Conservation (phyloP, 2,888 invertebrate genomes). For the Rhabditoides inermis region DNA sequence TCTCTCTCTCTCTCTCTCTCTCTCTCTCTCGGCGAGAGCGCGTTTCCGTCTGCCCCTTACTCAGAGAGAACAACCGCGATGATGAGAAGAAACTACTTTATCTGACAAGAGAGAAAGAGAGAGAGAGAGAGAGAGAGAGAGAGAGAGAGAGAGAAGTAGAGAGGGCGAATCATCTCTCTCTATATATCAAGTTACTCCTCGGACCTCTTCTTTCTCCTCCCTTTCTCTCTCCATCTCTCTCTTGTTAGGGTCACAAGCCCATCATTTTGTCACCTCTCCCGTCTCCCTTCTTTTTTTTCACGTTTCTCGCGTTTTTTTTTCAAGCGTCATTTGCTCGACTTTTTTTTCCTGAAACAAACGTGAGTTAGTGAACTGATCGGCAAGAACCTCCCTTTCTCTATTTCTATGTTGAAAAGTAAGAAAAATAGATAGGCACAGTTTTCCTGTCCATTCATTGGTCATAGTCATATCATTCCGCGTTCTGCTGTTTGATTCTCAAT, state of each 20-base stretch:
- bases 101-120: constrained; percentile 2
- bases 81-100: constrained; percentile 1
- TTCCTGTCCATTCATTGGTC: too few species aligned
- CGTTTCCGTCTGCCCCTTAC: constrained; percentile 3
- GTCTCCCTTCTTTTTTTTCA: neutral
- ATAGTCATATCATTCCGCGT: too few species aligned
- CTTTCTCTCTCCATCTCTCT: neutral
- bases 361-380: neutral
- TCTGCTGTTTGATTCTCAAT: too few species aligned
- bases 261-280: too few species aligned
- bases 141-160: constrained; percentile 5
- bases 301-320: neutral
- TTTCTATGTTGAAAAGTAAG: too few species aligned
- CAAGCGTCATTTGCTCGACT: neutral
- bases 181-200: neutral
- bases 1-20: neutral
- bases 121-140: constrained; percentile 4
- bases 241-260: neutral
- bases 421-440: too few species aligned
- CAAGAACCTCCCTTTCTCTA: neutral
- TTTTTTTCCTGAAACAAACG: neutral
- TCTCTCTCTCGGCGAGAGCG: neutral
- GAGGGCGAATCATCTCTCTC: neutral
- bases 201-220: neutral
- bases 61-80: constrained; percentile 13